Evolutionary conservation across 2,113 vertebrate species (phyloP), one percentile per base, ranked within the genome.

Genomic region (Smithornis capensis): DNA sequence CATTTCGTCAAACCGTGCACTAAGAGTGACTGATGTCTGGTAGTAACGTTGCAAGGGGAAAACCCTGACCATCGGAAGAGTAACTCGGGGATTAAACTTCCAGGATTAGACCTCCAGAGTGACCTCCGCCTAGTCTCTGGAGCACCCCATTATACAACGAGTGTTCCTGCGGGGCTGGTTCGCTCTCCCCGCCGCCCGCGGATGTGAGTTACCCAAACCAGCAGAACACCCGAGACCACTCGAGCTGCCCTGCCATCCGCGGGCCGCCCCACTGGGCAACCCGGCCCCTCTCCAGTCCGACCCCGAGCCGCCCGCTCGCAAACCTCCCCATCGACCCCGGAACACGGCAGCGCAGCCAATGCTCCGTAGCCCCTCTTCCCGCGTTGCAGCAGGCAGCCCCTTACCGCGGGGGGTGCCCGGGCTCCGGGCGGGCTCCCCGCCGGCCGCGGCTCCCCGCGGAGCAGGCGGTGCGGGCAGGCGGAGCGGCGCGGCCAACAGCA

Each of bases 101-200:
- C 13, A 38, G 27, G 38, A 47, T 22, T 47, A 47, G 45, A 47
- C 45, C 45, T 22, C 45, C 60, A 11, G 57, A 14, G 67, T 9
- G 12, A 21, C 3, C 86, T 10, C 49, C 42, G 1, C 14, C 4
- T 21, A 1, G 9, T 4, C 9, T 15, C 68, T 7, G 4, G 35
- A 19, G 3, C 0, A 9, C 6, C 19, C 27, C 33, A 23, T 25
- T 70, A 9, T 0, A 4, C 62, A 24, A 2, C 0, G 37, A 5
- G 5, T 4, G 18, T 15, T 65, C 7, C 60, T 6, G 47, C 8
- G 28, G 33, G 2, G 22, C 55, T 3, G 22, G 6, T 57, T 27
- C 27, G 2, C 6, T 3, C 18, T 4, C 59, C 24, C 28, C 7
- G 7, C 42, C 8, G 7, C 62, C 57, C 5, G 37, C 18, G 6